Conservation (phyloP, 2,888 invertebrate genomes). For the Xanthia icteritia region DNA sequence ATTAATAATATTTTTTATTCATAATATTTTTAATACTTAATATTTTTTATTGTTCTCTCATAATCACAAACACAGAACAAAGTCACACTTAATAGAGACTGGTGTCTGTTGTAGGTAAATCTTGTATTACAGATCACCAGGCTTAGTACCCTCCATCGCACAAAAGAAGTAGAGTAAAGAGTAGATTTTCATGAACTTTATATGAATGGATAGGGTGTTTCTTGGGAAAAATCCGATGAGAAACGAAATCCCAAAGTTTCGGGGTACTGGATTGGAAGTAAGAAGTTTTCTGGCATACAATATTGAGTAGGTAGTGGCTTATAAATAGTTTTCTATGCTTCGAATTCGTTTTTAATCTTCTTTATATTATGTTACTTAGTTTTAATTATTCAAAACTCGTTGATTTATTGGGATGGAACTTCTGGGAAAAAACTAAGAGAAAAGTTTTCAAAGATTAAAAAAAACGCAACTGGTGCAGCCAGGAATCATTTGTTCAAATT, state of each 20-base stretch:
- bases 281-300: slow-evolving; percentile 25
- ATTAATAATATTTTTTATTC: too few relatives aligned
- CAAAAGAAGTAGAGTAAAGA: not conserved
- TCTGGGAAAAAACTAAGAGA: not conserved
- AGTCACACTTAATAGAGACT: too few relatives aligned
- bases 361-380: not conserved
- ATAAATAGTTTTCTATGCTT: slow-evolving; percentile 1
- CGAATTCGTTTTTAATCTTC: not conserved
- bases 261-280: slow-evolving; percentile 15
- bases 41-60: too few relatives aligned
- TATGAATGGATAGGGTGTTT: slow-evolving; percentile 7
- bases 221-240: slow-evolving; percentile 18
- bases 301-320: slow-evolving; percentile 21
- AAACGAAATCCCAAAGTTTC: slow-evolving; percentile 35
- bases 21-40: too few relatives aligned
- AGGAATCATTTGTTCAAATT: too few relatives aligned
- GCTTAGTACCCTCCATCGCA: too few relatives aligned
- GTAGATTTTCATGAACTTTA: slow-evolving; percentile 8
- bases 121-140: too few relatives aligned
- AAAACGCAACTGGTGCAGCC: not conserved
- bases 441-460: not conserved
- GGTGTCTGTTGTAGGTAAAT: too few relatives aligned
- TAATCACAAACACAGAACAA: too few relatives aligned
- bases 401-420: not conserved
- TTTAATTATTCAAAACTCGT: not conserved